A percentile compares a stretch with the other conserved stretches of the same genome.
phyloP scores from a whole-genome alignment of 1,140 invertebrate species.

The Heliconius hermathena region DNA sequence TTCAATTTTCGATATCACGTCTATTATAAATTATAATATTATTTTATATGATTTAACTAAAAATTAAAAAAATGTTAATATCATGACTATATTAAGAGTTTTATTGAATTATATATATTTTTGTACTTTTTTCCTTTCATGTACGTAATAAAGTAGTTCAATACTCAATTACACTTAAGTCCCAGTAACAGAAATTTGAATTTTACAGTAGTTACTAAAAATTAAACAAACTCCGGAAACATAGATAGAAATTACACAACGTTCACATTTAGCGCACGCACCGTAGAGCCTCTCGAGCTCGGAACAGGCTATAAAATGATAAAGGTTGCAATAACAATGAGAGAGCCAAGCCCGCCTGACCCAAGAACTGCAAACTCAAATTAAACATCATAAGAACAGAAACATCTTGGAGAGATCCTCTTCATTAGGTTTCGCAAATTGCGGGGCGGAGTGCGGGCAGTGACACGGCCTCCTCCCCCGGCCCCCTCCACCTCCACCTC shows the following conservation, averaged over 20 bases:
- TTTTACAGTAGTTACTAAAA: background rate
- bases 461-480: constrained; percentile 49
- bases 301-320: constrained; percentile 30
- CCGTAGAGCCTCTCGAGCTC: background rate
- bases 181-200: background rate
- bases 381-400: constrained; percentile 80
- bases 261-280: background rate
- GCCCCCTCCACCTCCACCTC: constrained; percentile 33
- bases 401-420: constrained; percentile 77
- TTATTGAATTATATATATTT: background rate
- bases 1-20: constrained; percentile 64
- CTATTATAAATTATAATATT: too few species aligned
- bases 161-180: too few species aligned
- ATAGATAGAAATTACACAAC: background rate
- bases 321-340: constrained; percentile 72
- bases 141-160: too few species aligned
- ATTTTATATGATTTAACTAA: too few species aligned
- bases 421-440: constrained; percentile 79
- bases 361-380: constrained; percentile 76
- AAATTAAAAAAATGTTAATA: too few species aligned
- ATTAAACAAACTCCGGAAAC: background rate
- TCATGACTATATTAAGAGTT: background rate
- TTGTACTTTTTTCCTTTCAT: too few species aligned
- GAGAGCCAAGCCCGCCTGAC: constrained; percentile 60
- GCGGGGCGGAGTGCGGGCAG: constrained; percentile 57